Evolutionary conservation across 2,888 invertebrate species (phyloP), one percentile per base, ranked within the genome.

Genomic region (Diplolepis rosae): DNA sequence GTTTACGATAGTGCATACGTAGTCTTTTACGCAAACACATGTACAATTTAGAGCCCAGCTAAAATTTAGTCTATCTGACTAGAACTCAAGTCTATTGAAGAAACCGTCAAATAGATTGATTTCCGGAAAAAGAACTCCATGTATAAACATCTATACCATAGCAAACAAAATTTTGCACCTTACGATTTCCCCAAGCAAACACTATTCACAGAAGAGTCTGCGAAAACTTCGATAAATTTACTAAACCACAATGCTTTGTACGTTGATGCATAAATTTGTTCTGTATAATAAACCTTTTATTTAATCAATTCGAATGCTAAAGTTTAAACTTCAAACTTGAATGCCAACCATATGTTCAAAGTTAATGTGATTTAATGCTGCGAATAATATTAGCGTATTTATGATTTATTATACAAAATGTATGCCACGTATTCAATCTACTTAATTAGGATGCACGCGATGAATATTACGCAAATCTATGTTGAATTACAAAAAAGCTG

Each of bases 121-220:
- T 79, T 79, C 76, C 73, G 65, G 67, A 74, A 74, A 77, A 74
- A 78, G 73, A 77, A 48, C 68, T 61, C 70, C 67, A 68, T 72
- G 66, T 73, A 68, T 68, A 68, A 70, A 71, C 70, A 52, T 27
- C 61, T 56, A 68, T 68, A 48, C 69, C 24, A 70, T 54, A 24
- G 39, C 7, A 39, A 69, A 67, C 69, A 66, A 45, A 27, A 42
- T 71, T 61, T 65, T 50, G 51, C 45, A 50, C 68, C 68, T 52
- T 50, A 51, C 30, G 68, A 35, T 66, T 28, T 48, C 32, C 13
- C 72, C 71, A 67, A 56, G 67, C 72, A 73, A 80, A 77, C 76
- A 79, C 73, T 74, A 72, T 73, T 74, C 74, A 75, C 72, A 69
- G 22, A 74, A 70, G 35, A 69, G 61, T 68, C 71, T 69, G 56